Percentiles rank a stretch among this genome's conserved stretches.
These are phyloP conservation scores for Pandemis corylana DNA, from an alignment of 2,888 invertebrate species.

Conservation along the genomic window DNA sequence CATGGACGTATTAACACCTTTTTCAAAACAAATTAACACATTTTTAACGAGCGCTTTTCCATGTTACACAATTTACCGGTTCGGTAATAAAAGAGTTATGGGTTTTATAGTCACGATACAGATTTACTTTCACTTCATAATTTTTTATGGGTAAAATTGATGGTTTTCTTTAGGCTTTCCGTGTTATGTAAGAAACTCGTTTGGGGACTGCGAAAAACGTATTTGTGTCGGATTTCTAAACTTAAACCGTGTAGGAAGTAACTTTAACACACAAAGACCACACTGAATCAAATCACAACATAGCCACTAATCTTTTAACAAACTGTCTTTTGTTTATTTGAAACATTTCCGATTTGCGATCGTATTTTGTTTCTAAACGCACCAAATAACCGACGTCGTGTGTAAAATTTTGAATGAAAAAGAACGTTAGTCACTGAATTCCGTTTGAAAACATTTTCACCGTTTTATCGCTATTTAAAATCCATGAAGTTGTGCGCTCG, in stretches of 20 bases:
- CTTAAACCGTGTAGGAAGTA: not conserved
- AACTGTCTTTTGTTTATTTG: not conserved
- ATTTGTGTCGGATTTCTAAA: not conserved
- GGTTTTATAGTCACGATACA: conserved; percentile 40
- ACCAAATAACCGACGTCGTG: not conserved
- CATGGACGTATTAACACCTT: conserved; percentile 62
- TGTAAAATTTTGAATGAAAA: not conserved
- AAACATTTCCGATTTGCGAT: not conserved
- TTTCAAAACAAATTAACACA: conserved; percentile 66
- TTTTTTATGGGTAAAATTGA: conserved; percentile 40
- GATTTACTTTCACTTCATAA: conserved; percentile 43
- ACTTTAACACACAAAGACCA: not conserved
- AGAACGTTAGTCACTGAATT: not conserved
- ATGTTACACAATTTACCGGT: conserved; percentile 48
- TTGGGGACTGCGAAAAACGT: conserved; percentile 16
- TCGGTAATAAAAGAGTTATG: conserved; percentile 46
- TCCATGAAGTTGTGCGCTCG: conserved; percentile 65
- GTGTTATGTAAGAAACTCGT: conserved; percentile 37
- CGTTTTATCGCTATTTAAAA: conserved; percentile 3
- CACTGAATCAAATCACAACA: not conserved
- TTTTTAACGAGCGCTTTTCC: conserved; percentile 51
- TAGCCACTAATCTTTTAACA: not conserved
- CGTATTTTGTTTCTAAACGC: not conserved
- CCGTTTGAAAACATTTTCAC: not conserved
- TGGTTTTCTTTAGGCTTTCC: conserved; percentile 35